Evolutionary conservation across 2,888 invertebrate species (phyloP), one percentile per base, ranked within the genome.

Genomic region (Yponomeuta sedellus): DNA sequence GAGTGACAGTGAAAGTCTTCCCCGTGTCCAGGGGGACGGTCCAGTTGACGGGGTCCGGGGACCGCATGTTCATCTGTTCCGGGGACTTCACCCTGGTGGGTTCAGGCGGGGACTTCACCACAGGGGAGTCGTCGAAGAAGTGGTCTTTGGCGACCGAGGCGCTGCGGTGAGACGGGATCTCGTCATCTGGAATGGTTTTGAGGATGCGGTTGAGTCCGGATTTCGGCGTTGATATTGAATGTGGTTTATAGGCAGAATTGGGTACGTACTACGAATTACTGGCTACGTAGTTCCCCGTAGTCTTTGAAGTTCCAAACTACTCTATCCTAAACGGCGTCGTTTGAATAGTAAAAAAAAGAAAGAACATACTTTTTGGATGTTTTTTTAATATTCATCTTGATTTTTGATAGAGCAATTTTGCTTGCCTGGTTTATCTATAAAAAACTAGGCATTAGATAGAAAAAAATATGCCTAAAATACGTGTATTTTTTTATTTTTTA

Each of bases 11-110:
- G 88, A 97, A 97, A 58, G 97, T 97, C 92, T 97, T 97, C 75
- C 97, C 97, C 73, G 97, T 97, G 87, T 98, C 97, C 78, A 97
- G 92, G 66, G 97, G 97, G 69, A 97, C 97, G 65, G 97, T 97
- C 97, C 97, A 98, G 88, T 97, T 97, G 76, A 97, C 97, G 65
- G 97, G 97, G 88, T 97, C 97, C 16, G 97, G 97, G 22, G 97
- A 97, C 73, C 97, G 93, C 95, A 97, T 96, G 82, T 97, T 94
- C 88, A 97, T 96, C 85, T 97, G 96, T 81, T 97, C 97, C 0
- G 97, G 97, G 12, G 97, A 97, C 87, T 97, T 98, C 69, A 97
- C 97, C 77, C 97, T 92, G 62, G 97, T 98, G 61, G 97, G 97
- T 80, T 98, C 97, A 63, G 97, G 97, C 0, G 97, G 97, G 22